Evolutionary conservation across 1,140 invertebrate genomes (phyloP).

Genomic region (Aphelenchoides besseyi): DNA sequence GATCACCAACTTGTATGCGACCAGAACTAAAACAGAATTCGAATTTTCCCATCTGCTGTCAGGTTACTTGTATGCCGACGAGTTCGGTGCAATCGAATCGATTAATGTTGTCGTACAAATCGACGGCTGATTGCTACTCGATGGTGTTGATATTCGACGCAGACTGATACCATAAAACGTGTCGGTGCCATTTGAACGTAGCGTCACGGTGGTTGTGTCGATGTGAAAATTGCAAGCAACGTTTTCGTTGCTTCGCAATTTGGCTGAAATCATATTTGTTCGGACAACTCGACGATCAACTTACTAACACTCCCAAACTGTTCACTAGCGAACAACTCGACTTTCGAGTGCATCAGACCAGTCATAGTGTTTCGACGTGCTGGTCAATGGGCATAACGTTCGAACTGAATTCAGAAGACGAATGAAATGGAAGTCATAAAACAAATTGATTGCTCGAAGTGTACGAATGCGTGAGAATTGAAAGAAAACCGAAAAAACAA

Average conservation of each 20-base stretch:
- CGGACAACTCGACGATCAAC: neutral
- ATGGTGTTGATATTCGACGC: neutral
- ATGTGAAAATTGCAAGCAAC: neutral
- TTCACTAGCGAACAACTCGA: conserved; percentile 15
- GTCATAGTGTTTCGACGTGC: conserved; percentile 1
- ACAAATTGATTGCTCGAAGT: too few species aligned
- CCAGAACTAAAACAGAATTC: neutral
- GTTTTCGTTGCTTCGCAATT: conserved; percentile 6
- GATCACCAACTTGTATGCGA: conserved; percentile 6
- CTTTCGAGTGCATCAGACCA: conserved; percentile 14
- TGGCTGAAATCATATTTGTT: neutral
- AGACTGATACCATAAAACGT: neutral
- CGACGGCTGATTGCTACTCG: neutral
- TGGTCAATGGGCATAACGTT: neutral
- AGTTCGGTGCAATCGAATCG: conserved; percentile 6
- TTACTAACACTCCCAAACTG: conserved; percentile 19
- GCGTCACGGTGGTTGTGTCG: neutral
- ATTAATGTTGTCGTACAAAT: conserved; percentile 1
- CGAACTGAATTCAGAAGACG: neutral
- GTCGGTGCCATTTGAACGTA: neutral
- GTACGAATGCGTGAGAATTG: neutral
- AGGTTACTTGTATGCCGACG: neutral
- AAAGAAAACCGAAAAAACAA: neutral
- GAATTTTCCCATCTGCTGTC: neutral
- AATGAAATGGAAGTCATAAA: too few species aligned